These are phyloP conservation scores for Antheraea mylitta DNA, from an alignment of 1,140 invertebrate species.

Conservation along the genomic window DNA sequence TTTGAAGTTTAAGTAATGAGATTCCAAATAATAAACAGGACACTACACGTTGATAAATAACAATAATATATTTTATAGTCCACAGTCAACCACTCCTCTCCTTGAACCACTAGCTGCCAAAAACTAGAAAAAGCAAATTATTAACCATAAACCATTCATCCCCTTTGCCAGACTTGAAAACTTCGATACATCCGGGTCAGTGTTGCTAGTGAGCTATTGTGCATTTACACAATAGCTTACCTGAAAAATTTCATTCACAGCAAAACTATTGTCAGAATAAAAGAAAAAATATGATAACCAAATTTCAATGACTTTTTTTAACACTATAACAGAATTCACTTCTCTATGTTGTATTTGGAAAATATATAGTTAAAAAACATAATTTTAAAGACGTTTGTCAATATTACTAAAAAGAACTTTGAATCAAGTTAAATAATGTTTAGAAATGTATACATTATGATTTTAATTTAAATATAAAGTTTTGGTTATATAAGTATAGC, in stretches of 20 bases:
- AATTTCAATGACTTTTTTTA: too few relatives aligned
- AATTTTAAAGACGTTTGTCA: too few relatives aligned
- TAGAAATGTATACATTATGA: too few relatives aligned
- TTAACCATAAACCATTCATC: constrained; percentile 2
- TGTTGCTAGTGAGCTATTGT: neutral
- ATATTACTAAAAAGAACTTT: too few relatives aligned
- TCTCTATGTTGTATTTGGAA: too few relatives aligned
- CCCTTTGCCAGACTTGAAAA: constrained; percentile 11
- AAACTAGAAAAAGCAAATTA: constrained; percentile 8
- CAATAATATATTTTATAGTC: constrained; percentile 18
- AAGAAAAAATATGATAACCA: too few relatives aligned
- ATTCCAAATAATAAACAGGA: constrained; percentile 41
- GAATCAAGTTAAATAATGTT: too few relatives aligned
- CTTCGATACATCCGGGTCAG: neutral
- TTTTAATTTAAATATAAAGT: too few relatives aligned
- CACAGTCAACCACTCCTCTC: constrained; percentile 26
- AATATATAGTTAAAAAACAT: too few relatives aligned
- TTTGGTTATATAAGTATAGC: too few relatives aligned
- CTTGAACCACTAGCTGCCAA: constrained; percentile 11
- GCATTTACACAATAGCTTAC: neutral
- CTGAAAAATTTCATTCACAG: neutral
- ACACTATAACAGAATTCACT: too few relatives aligned
- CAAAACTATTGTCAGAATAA: too few relatives aligned
- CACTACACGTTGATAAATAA: constrained; percentile 31
- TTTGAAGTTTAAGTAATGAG: neutral